Evolutionary conservation across 2,888 invertebrate genomes (phyloP).

Genomic region (Panorpa germanica): DNA sequence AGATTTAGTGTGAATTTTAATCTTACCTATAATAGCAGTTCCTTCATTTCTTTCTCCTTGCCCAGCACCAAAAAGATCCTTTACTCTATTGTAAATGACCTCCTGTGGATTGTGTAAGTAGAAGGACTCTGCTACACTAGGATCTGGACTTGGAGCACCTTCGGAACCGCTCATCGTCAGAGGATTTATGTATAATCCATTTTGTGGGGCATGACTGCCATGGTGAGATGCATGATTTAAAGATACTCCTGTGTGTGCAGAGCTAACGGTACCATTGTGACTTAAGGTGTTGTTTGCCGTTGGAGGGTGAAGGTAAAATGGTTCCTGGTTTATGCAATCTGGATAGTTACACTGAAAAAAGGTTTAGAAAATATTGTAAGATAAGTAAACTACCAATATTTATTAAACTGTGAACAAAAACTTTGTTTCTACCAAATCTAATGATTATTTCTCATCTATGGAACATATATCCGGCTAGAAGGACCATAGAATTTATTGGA

Average conservation of each 20-base stretch:
- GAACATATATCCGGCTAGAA: too few relatives aligned
- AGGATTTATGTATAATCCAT: slow-evolving; percentile 71
- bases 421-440: too few relatives aligned
- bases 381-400: too few relatives aligned
- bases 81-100: slow-evolving; percentile 63
- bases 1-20: too few relatives aligned
- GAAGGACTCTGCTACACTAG: slow-evolving; percentile 49
- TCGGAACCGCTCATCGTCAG: slow-evolving; percentile 37
- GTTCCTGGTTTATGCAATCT: slow-evolving; percentile 26
- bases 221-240: too few relatives aligned
- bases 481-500: too few relatives aligned
- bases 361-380: slow-evolving; percentile 1
- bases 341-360: slow-evolving; percentile 5
- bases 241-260: too few relatives aligned
- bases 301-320: slow-evolving; percentile 64
- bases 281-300: slow-evolving; percentile 14
- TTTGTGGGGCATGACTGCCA: slow-evolving; percentile 24
- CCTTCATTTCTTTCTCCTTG: slow-evolving; percentile 18
- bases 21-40: slow-evolving; percentile 16
- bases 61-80: slow-evolving; percentile 55
- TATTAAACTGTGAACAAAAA: too few relatives aligned
- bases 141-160: slow-evolving; percentile 33
- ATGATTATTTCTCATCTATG: too few relatives aligned
- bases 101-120: slow-evolving; percentile 71
- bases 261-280: slow-evolving; percentile 18